These are phyloP conservation scores for Agelastica alni DNA, from an alignment of 2,888 invertebrate species.

Conservation along the genomic window DNA sequence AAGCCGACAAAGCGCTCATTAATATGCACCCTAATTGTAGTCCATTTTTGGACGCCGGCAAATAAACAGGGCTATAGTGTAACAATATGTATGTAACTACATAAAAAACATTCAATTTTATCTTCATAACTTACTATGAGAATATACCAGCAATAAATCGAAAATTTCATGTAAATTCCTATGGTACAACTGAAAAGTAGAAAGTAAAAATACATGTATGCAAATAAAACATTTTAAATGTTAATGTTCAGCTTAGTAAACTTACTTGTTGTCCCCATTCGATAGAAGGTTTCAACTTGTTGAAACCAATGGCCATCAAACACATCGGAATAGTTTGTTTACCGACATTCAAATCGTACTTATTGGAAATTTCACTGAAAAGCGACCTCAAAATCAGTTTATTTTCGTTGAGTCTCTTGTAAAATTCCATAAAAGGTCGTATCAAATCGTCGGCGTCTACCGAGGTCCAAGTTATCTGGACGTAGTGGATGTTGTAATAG, in stretches of 20 bases:
- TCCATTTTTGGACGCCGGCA: too few species aligned
- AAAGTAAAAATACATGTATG: too few species aligned
- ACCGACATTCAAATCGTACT: slow-evolving; percentile 45
- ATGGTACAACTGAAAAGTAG: too few species aligned
- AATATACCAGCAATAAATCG: too few species aligned
- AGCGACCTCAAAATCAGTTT: slow-evolving; percentile 53
- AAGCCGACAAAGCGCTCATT: too few species aligned
- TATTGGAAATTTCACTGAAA: slow-evolving; percentile 41
- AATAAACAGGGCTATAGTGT: too few species aligned
- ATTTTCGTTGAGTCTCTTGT: slow-evolving; percentile 49
- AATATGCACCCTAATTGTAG: too few species aligned
- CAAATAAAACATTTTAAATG: too few species aligned
- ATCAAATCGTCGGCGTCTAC: slow-evolving; percentile 45
- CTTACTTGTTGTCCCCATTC: slow-evolving; percentile 42
- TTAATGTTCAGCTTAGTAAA: neutral
- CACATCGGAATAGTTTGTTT: slow-evolving; percentile 54
- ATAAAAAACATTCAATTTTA: too few species aligned
- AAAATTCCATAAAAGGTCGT: slow-evolving; percentile 56
- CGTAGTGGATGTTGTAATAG: slow-evolving; percentile 49
- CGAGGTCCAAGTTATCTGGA: slow-evolving; percentile 43
- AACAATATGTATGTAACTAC: too few species aligned
- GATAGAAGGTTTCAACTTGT: slow-evolving; percentile 44
- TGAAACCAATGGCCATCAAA: slow-evolving; percentile 48
- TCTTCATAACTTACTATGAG: too few species aligned
- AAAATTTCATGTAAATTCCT: too few species aligned